A percentile compares a stretch with the other conserved stretches of the same genome.
phyloP scores from a whole-genome alignment of 1,140 invertebrate species.

The Geopemphigus sp. region DNA sequence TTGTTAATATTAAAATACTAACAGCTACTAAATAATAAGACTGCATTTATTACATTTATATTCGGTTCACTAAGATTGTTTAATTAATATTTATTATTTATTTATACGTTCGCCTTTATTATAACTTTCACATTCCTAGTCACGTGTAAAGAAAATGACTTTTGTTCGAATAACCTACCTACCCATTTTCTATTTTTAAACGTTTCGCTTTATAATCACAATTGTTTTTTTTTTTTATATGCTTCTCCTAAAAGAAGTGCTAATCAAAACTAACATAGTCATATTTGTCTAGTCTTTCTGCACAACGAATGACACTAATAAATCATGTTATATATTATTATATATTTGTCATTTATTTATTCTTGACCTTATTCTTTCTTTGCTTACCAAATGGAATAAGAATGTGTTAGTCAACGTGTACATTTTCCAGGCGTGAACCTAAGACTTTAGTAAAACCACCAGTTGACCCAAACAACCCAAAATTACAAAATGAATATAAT shows the following conservation, averaged over 20 bases:
- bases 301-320: slow-evolving; percentile 38
- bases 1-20: slow-evolving; percentile 33
- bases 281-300: slow-evolving; percentile 47
- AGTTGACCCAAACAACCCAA: slow-evolving; percentile 56
- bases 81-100: slow-evolving; percentile 9
- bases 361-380: slow-evolving; percentile 20
- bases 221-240: slow-evolving; percentile 7
- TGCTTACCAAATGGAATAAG: not conserved
- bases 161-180: slow-evolving; percentile 11
- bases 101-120: slow-evolving; percentile 18
- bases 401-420: slow-evolving; percentile 49
- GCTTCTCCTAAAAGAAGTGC: not conserved
- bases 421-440: slow-evolving; percentile 68
- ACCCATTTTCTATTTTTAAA: slow-evolving; percentile 26
- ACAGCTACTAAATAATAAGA: slow-evolving; percentile 26
- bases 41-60: slow-evolving; percentile 33
- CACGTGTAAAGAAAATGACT: slow-evolving; percentile 2
- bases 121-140: slow-evolving; percentile 36
- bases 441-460: slow-evolving; percentile 71
- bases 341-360: slow-evolving; percentile 37
- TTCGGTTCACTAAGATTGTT: slow-evolving; percentile 15
- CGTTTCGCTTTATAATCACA: slow-evolving; percentile 23
- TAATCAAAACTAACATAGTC: slow-evolving; percentile 46
- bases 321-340: slow-evolving; percentile 28
- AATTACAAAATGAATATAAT: slow-evolving; percentile 62